Base-by-base conservation (phyloP, 2,113 vertebrate species). In the Tricholaema leucomelas region DNA sequence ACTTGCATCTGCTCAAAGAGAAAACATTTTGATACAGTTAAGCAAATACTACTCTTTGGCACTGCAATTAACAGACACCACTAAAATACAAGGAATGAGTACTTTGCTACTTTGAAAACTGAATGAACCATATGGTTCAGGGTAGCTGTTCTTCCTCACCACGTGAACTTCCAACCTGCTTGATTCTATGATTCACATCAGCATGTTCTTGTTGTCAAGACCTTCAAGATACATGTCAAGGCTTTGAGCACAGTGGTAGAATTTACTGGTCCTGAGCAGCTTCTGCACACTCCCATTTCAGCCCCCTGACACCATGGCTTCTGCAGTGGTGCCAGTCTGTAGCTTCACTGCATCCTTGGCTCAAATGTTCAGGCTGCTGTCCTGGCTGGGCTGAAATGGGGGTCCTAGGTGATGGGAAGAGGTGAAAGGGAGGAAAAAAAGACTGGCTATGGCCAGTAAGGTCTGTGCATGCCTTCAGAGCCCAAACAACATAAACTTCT, bases 1-100 rank as follows among this genome's bases (percentile, higher is more conserved):
- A 88, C 30, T 75, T 77, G 21, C 27, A 36, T 40, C 35, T 85
- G 48, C 21, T 90, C 38, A 63, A 63, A 65, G 33, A 81, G 48
- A 76, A 84, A 91, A 88, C 15, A 63, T 70, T 92, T 88, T 75
- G 28, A 73, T 79, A 25, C 42, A 82, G 15, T 91, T 63, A 61
- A 63, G 46, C 16, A 88, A 94, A 89, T 87, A 70, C 33, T 89
- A 30, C 55, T 76, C 87, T 88, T 88, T 75, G 78, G 66, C 66
- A 55, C 63, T 54, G 24, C 60, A 75, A 78, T 84, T 87, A 91
- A 55, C 63, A 92, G 50, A 25, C 11, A 31, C 20, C 54, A 61
- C 40, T 67, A 81, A 91, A 88, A 85, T 59, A 44, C 2, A 83
- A 63, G 36, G 40, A 83, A 35, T 0, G 0, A 71, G 4, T 46